These are phyloP conservation scores for Onychomys leucogaster DNA, from an alignment of 2,797 vertebrate species.

Conservation along the genomic window DNA sequence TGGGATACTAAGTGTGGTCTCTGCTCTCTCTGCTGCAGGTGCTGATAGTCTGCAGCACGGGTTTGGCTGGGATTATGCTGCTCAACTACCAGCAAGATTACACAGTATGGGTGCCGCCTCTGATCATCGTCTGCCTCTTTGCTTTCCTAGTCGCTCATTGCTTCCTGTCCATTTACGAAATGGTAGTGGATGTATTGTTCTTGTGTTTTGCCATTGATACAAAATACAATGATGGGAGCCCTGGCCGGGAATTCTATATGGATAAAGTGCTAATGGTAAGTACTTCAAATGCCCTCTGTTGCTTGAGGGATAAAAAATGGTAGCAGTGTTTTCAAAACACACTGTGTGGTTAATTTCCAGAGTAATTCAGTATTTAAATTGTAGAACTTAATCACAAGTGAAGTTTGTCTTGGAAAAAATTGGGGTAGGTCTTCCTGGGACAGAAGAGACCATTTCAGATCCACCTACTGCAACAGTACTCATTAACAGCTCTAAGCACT, in stretches of 20 bases:
- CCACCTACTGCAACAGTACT: not conserved
- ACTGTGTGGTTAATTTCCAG: not conserved
- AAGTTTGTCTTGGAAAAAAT: not conserved
- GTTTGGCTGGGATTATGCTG: slow-evolving; percentile 95
- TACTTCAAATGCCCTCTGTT: not conserved
- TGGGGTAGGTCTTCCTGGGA: not conserved
- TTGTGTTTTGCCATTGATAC: slow-evolving; percentile 99
- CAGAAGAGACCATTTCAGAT: not conserved
- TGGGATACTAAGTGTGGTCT: slow-evolving; percentile 29
- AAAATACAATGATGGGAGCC: slow-evolving; percentile 98
- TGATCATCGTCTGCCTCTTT: slow-evolving; percentile 97
- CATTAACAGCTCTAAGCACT: not conserved
- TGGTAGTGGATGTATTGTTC: slow-evolving; percentile 98
- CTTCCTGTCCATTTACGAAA: slow-evolving; percentile 99
- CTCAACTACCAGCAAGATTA: slow-evolving; percentile 97
- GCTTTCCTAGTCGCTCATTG: slow-evolving; percentile 98
- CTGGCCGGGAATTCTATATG: slow-evolving; percentile 98
- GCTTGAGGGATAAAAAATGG: slow-evolving; percentile 14
- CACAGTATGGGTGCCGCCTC: slow-evolving; percentile 96
- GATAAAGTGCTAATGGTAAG: slow-evolving; percentile 99
- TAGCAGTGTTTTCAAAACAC: not conserved
- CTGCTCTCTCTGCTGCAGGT: slow-evolving; percentile 88
- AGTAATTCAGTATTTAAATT: slow-evolving; percentile 15
- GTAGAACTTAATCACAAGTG: not conserved
- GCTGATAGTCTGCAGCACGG: slow-evolving; percentile 95